Conservation (phyloP, 2,113 vertebrate genomes). For the Orycteropus afer region DNA sequence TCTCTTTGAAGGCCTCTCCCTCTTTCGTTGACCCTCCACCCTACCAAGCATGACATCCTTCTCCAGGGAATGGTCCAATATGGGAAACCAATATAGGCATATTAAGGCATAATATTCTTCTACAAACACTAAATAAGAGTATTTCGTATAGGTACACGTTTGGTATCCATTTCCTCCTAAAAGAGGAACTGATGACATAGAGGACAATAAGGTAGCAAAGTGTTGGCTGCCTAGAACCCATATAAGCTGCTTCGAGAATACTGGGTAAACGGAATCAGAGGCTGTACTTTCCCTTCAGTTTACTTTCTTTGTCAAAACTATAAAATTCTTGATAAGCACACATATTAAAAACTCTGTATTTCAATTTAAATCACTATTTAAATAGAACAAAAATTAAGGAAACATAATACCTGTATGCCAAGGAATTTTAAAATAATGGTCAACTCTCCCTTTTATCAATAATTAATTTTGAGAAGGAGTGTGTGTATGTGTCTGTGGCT, state of each 20-base stretch:
- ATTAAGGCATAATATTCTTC: background rate
- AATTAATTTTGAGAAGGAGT: background rate
- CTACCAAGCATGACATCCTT: too few relatives aligned
- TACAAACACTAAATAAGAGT: background rate
- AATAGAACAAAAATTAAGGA: background rate
- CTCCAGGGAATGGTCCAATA: too few relatives aligned
- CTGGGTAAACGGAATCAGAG: background rate
- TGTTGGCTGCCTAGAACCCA: background rate
- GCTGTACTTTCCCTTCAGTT: background rate
- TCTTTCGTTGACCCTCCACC: too few relatives aligned
- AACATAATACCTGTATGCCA: background rate
- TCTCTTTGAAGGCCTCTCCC: too few relatives aligned
- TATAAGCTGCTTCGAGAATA: background rate
- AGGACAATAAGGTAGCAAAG: background rate
- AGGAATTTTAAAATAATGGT: background rate
- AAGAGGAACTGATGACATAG: background rate
- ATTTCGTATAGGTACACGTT: background rate
- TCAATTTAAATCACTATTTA: conserved; percentile 10
- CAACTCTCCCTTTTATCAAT: background rate
- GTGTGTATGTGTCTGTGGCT: background rate
- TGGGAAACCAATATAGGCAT: background rate
- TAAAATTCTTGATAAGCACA: background rate
- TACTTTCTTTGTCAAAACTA: background rate
- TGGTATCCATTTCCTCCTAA: background rate
- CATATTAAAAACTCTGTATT: background rate